Evolutionary conservation across 2,113 vertebrate species (phyloP), one percentile per base, ranked within the genome.

Genomic region (Solea solea): DNA sequence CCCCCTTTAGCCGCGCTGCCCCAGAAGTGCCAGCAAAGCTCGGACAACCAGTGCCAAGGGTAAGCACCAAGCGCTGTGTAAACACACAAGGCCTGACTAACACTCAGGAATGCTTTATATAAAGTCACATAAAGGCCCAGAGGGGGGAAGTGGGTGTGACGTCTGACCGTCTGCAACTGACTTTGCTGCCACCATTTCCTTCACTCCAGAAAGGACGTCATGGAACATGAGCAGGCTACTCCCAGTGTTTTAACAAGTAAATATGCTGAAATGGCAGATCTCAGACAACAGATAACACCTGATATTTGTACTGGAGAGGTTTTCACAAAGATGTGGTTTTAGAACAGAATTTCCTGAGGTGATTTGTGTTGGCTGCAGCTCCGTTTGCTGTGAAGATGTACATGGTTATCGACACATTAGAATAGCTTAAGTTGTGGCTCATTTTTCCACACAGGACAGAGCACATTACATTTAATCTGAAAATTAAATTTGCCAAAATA

Each of bases 91-190:
- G 90, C 92, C 91, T 86, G 91, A 91, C 90, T 93, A 87, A 74
- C 89, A 88, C 86, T 89, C 88, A 90, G 92, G 92, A 94, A 93
- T 93, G 93, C 89, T 92, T 93, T 89, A 92, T 93, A 91, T 92
- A 91, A 92, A 90, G 81, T 90, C 89, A 86, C 90, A 91, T 91
- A 91, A 93, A 91, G 86, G 83, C 86, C 87, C 83, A 64, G 73
- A 78, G 81, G 86, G 81, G 21, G 91, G 89, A 80, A 88, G 90
- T 88, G 89, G 90, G 89, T 88, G 92, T 89, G 90, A 87, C 75
- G 59, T 81, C 88, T 88, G 89, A 89, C 84, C 77, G 79, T 86
- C 81, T 88, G 64, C 68, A 83, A 64, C 89, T 69, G 69, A 70
- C 86, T 87, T 49, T 53, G 49, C 89, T 85, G 87, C 89, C 91